phyloP scores from a whole-genome alignment of 2,113 vertebrate genomes.

The Candoia aspera region DNA sequence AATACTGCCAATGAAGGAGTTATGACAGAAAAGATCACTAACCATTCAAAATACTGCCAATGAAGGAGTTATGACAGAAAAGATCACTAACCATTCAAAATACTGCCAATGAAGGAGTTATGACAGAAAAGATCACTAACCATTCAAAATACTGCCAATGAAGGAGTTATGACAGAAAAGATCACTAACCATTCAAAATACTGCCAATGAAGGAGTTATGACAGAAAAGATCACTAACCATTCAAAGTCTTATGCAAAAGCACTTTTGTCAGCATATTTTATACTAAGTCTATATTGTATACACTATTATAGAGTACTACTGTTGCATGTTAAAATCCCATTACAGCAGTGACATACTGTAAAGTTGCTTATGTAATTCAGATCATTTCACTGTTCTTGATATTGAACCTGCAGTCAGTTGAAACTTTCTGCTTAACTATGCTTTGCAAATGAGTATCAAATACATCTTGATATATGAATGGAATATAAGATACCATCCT shows the following conservation, averaged over 20 bases:
- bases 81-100: no score
- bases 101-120: neutral
- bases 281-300: neutral
- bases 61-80: neutral
- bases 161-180: no score
- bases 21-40: no score
- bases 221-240: neutral
- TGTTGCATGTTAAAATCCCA: slow-evolving; percentile 14
- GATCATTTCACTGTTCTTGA: slow-evolving; percentile 13
- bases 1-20: neutral
- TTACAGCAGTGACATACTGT: neutral
- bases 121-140: no score
- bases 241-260: neutral
- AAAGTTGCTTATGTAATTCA: slow-evolving; percentile 1
- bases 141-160: neutral
- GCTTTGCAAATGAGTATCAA: slow-evolving; percentile 1
- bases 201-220: neutral
- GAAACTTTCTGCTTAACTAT: neutral
- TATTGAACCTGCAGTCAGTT: neutral
- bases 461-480: neutral
- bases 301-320: neutral
- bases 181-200: no score
- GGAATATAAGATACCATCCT: neutral
- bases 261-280: slow-evolving; percentile 17
- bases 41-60: neutral